These are phyloP conservation scores for Clarias platycephalus DNA, from an alignment of 2,797 vertebrate species.

Conservation along the genomic window DNA sequence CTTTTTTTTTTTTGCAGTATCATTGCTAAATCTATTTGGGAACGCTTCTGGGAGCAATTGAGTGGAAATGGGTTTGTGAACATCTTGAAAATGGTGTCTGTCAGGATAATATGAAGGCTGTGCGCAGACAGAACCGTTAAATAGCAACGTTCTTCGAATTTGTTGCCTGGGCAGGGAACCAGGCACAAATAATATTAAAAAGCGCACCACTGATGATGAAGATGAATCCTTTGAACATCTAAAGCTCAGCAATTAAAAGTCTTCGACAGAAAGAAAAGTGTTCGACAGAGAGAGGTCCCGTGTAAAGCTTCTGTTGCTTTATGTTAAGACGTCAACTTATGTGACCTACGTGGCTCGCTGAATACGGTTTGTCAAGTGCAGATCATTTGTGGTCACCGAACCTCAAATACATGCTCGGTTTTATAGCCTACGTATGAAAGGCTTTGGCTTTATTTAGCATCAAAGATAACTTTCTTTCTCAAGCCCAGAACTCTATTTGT, in stretches of 20 bases:
- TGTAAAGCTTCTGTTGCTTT: background rate
- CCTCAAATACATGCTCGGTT: constrained; percentile 79
- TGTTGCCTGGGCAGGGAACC: constrained; percentile 61
- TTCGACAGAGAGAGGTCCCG: background rate
- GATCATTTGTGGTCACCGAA: constrained; percentile 76
- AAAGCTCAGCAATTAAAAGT: background rate
- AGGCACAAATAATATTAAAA: constrained; percentile 16
- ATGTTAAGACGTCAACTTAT: constrained; percentile 53
- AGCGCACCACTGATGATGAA: background rate
- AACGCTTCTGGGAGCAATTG: constrained; percentile 77
- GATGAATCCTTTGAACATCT: background rate
- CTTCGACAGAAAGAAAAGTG: background rate
- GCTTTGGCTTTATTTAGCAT: constrained; percentile 81
- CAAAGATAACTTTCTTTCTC: constrained; percentile 79
- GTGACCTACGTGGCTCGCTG: constrained; percentile 52
- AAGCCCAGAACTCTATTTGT: constrained; percentile 76
- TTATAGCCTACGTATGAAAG: constrained; percentile 54
- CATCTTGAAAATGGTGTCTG: constrained; percentile 75
- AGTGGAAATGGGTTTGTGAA: constrained; percentile 79
- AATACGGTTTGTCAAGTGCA: constrained; percentile 59
- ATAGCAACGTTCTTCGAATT: constrained; percentile 68
- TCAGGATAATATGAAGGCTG: constrained; percentile 76
- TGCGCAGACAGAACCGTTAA: constrained; percentile 73
- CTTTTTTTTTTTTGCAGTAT: constrained; percentile 63
- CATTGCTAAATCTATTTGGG: constrained; percentile 81